Conservation (phyloP, 2,113 vertebrate genomes). For the Heteronetta atricapilla region DNA sequence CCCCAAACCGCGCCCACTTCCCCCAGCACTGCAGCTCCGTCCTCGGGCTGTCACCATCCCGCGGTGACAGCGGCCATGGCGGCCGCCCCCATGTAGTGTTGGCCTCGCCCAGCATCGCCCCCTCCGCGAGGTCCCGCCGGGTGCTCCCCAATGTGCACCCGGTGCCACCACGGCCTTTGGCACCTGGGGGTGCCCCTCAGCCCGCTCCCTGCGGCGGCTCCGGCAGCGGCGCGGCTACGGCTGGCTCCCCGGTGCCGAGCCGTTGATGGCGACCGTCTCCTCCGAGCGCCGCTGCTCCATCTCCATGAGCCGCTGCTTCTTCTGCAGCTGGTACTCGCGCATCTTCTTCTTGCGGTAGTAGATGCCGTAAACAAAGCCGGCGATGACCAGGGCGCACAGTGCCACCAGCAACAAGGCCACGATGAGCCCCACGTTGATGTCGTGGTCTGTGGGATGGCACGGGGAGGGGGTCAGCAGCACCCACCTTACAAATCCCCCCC, state of each 20-base stretch:
- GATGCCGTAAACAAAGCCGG: fast-evolving
- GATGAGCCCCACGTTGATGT: not conserved
- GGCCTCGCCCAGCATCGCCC: too few relatives aligned
- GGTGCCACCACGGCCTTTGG: not conserved
- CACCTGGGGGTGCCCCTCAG: too few relatives aligned
- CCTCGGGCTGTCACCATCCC: too few relatives aligned
- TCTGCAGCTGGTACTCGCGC: not conserved
- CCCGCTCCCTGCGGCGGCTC: not conserved
- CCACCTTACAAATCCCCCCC: fast-evolving
- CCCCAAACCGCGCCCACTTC: too few relatives aligned
- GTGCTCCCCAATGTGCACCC: too few relatives aligned
- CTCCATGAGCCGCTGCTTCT: not conserved
- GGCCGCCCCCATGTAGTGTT: too few relatives aligned
- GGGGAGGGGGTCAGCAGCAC: not conserved
- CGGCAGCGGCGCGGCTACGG: not conserved
- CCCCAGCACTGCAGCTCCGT: too few relatives aligned
- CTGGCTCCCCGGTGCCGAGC: fast-evolving
- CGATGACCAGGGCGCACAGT: fast-evolving
- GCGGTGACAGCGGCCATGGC: too few relatives aligned
- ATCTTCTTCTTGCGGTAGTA: not conserved
- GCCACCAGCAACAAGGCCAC: fast-evolving
- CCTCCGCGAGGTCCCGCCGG: too few relatives aligned
- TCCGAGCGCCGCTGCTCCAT: fast-evolving
- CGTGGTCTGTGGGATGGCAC: fast-evolving
- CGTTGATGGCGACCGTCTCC: not conserved